These are phyloP conservation scores for Aurelia sp. DNA, from an alignment of 30 jellyfish, hydroid and myxozoan genomes.

Conservation along the genomic window DNA sequence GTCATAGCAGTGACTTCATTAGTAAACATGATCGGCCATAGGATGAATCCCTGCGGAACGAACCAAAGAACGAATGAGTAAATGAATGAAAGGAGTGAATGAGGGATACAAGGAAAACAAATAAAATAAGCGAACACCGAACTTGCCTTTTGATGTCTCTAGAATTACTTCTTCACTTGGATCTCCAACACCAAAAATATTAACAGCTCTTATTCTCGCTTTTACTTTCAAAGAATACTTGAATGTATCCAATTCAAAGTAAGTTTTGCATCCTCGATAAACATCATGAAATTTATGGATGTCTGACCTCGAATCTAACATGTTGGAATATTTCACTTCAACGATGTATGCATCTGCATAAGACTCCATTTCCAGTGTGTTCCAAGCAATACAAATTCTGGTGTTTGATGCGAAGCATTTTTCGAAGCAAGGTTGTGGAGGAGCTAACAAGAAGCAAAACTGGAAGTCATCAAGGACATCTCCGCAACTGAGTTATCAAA, in stretches of 20 bases:
- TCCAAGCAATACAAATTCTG: conserved; percentile 30
- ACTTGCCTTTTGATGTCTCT: conserved; percentile 60
- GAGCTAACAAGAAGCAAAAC: conserved; percentile 12
- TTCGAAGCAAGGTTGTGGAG: conserved; percentile 20
- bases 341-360: conserved; percentile 5
- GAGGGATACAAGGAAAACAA: too few species aligned
- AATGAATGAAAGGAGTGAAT: too few species aligned
- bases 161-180: conserved; percentile 58
- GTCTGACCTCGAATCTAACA: neutral
- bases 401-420: conserved; percentile 46
- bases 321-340: conserved; percentile 24
- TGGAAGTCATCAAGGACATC: too few species aligned
- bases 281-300: conserved; percentile 11
- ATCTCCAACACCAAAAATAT: conserved; percentile 61
- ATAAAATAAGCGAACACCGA: neutral
- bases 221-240: conserved; percentile 32
- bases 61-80: too few species aligned
- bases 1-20: too few species aligned
- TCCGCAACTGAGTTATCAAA: too few species aligned
- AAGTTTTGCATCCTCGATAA: conserved; percentile 60
- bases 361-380: neutral
- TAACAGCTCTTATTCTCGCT: conserved; percentile 63
- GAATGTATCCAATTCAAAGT: conserved; percentile 27
- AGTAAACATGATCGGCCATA: too few species aligned
- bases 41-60: too few species aligned